Conservation (phyloP, 2,797 vertebrate genomes). For the Oreortyx pictus region DNA sequence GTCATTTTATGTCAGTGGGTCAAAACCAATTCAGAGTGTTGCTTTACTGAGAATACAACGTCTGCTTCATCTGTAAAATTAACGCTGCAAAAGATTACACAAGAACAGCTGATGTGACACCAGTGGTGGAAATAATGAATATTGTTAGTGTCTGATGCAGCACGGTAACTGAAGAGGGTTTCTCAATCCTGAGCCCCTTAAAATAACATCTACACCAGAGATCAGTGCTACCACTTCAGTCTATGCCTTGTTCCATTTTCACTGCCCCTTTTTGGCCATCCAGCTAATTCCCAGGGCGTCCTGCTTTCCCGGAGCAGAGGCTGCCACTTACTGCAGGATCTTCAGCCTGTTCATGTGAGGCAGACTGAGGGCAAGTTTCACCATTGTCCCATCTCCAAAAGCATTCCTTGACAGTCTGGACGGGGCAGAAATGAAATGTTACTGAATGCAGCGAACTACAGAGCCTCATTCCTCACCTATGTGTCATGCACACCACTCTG, state of each 20-base stretch:
- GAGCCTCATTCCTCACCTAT: neutral
- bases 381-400: slow-evolving; percentile 79
- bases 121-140: neutral
- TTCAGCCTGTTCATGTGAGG: slow-evolving; percentile 75
- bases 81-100: neutral
- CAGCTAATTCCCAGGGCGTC: neutral
- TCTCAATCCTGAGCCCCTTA: neutral
- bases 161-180: neutral
- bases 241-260: neutral
- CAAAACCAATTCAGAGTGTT: neutral
- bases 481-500: fast-evolving
- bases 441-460: neutral
- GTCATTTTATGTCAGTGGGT: neutral
- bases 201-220: neutral
- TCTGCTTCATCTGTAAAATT: neutral
- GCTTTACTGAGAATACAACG: neutral
- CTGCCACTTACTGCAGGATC: slow-evolving; percentile 84
- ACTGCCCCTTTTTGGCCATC: neutral
- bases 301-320: neutral
- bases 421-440: neutral
- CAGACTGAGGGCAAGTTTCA: slow-evolving; percentile 78
- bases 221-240: neutral
- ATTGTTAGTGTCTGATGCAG: neutral
- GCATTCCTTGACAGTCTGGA: slow-evolving; percentile 84
- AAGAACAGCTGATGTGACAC: neutral